Evolutionary conservation across 2,888 invertebrate species (phyloP).

Genomic region (Caenorhabditis zanzibari): DNA sequence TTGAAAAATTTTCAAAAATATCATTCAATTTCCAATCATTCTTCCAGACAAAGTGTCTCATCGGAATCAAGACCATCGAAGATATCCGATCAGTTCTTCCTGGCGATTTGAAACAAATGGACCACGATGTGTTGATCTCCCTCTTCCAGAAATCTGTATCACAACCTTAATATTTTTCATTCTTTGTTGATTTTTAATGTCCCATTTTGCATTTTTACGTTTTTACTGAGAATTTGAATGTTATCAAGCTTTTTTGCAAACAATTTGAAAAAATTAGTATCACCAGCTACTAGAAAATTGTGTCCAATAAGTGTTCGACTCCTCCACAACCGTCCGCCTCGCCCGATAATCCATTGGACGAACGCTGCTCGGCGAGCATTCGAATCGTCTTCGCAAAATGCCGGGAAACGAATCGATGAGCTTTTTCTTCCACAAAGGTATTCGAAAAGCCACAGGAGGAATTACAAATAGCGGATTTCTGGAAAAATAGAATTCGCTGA

Average conservation of each 20-base stretch:
- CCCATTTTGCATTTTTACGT: too few relatives aligned
- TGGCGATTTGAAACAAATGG: too few relatives aligned
- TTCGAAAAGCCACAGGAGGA: slow-evolving; percentile 3
- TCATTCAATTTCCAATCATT: too few relatives aligned
- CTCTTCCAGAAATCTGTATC: too few relatives aligned
- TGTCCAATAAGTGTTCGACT: slow-evolving; percentile 41
- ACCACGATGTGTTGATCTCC: too few relatives aligned
- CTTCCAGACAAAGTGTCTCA: neutral
- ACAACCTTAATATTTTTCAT: too few relatives aligned
- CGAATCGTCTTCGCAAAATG: neutral
- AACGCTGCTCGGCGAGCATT: neutral
- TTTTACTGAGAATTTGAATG: too few relatives aligned
- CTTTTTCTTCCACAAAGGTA: slow-evolving; percentile 34
- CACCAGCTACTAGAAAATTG: slow-evolving; percentile 41
- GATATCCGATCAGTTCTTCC: too few relatives aligned
- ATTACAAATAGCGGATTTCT: slow-evolving; percentile 33
- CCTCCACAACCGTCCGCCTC: slow-evolving; percentile 10
- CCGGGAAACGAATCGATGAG: slow-evolving; percentile 1
- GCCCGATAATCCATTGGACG: slow-evolving; percentile 43
- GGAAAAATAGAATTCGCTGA: neutral
- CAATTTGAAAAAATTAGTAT: neutral
- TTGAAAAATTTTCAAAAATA: too few relatives aligned
- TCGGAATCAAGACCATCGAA: neutral
- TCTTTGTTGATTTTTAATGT: too few relatives aligned
- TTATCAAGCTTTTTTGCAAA: too few relatives aligned